A percentile compares a stretch with the other conserved stretches of the same genome.
These are phyloP conservation scores for Oreochromis tanganicae DNA, from an alignment of 2,113 vertebrate genomes.

Conservation along the genomic window DNA sequence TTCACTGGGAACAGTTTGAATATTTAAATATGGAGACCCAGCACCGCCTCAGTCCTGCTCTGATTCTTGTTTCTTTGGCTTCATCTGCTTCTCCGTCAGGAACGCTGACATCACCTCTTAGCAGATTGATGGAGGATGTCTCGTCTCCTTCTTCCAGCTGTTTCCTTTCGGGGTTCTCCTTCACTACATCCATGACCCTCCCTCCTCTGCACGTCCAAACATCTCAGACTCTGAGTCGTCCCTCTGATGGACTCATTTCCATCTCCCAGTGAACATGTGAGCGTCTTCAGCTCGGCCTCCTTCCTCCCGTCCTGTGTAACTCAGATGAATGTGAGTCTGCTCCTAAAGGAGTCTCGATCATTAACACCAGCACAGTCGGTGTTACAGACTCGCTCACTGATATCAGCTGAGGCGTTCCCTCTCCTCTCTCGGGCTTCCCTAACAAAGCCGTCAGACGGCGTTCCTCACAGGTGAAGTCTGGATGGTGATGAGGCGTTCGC, in stretches of 20 bases:
- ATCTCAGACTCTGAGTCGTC: not conserved
- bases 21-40: not conserved
- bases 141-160: not conserved
- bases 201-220: not conserved
- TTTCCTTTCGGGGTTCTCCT: not conserved
- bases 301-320: not conserved
- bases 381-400: not conserved
- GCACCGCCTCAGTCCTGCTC: rapidly evolving
- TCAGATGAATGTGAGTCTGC: rapidly evolving
- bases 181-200: rapidly evolving
- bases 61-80: not conserved
- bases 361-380: not conserved
- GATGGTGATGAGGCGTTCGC: not conserved
- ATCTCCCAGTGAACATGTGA: not conserved
- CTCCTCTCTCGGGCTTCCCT: not conserved
- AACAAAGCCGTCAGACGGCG: not conserved
- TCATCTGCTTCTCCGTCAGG: not conserved
- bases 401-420: not conserved
- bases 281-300: not conserved
- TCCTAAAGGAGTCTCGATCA: not conserved
- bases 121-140: not conserved
- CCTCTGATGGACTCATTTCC: not conserved
- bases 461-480: not conserved
- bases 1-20: not conserved
- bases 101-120: not conserved